Percentiles rank a stretch among this genome's conserved stretches.
These are phyloP conservation scores for Notoglanidium macrostoma DNA, from an alignment of 2,797 vertebrate species.

Conservation along the genomic window DNA sequence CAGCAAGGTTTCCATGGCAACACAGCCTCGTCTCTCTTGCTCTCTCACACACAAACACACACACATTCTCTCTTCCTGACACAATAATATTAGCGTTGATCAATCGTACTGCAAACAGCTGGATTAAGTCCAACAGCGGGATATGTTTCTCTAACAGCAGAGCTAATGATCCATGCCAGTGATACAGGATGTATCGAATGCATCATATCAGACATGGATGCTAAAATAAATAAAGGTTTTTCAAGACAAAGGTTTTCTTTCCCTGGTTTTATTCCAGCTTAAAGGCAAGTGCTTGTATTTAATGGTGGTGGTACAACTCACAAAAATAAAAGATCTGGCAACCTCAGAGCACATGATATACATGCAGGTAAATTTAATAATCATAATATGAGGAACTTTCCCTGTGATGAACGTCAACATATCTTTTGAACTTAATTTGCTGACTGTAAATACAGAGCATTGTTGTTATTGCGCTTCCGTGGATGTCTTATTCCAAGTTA, in stretches of 20 bases:
- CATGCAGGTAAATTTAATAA: background rate
- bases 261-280: background rate
- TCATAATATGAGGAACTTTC: background rate
- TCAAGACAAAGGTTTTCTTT: background rate
- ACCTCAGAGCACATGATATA: background rate
- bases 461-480: background rate
- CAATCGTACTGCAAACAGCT: constrained; percentile 13
- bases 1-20: constrained; percentile 42
- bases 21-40: constrained; percentile 23
- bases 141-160: background rate
- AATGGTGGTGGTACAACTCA: background rate
- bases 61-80: constrained; percentile 11
- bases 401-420: background rate
- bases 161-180: background rate
- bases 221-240: background rate
- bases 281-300: background rate
- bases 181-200: background rate
- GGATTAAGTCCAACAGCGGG: background rate
- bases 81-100: constrained; percentile 6
- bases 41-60: constrained; percentile 17
- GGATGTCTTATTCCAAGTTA: background rate
- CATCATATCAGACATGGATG: background rate
- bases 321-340: background rate
- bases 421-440: background rate
- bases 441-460: background rate